Conservation (phyloP, 2,888 invertebrate genomes). For the Drosophila robusta region DNA sequence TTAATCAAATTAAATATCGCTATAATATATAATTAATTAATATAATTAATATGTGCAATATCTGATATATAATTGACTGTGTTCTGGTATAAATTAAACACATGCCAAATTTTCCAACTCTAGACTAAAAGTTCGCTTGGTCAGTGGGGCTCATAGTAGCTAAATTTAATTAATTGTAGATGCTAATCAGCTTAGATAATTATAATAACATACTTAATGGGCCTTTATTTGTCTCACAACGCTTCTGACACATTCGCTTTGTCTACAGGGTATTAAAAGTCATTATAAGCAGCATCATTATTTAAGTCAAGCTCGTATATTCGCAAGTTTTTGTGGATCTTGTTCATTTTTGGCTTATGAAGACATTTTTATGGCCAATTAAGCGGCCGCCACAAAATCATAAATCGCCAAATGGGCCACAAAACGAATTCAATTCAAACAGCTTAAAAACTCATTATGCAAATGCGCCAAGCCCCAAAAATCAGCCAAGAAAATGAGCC, state of each 20-base stretch:
- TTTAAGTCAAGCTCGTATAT: conserved; percentile 41
- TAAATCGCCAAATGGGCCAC: conserved; percentile 58
- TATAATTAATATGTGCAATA: too few species aligned
- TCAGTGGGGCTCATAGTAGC: neutral
- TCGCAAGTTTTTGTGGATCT: conserved; percentile 35
- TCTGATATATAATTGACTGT: too few species aligned
- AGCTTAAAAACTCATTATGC: conserved; percentile 81
- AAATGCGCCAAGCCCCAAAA: conserved; percentile 60
- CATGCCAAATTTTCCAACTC: neutral
- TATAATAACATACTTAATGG: neutral
- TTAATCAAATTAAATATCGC: too few species aligned
- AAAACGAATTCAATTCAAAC: conserved; percentile 70
- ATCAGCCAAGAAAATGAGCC: neutral
- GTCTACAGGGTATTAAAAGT: conserved; percentile 8
- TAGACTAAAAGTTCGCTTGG: neutral
- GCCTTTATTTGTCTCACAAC: neutral
- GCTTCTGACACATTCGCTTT: neutral
- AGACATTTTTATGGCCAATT: conserved; percentile 82
- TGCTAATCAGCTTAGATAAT: neutral
- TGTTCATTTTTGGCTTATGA: conserved; percentile 54
- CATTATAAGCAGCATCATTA: conserved; percentile 33
- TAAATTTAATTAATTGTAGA: neutral
- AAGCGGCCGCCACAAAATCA: conserved; percentile 66
- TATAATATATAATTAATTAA: too few species aligned
- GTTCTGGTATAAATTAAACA: neutral